phyloP scores from a whole-genome alignment of 2,113 vertebrate species.

The Atractosteus spatula region DNA sequence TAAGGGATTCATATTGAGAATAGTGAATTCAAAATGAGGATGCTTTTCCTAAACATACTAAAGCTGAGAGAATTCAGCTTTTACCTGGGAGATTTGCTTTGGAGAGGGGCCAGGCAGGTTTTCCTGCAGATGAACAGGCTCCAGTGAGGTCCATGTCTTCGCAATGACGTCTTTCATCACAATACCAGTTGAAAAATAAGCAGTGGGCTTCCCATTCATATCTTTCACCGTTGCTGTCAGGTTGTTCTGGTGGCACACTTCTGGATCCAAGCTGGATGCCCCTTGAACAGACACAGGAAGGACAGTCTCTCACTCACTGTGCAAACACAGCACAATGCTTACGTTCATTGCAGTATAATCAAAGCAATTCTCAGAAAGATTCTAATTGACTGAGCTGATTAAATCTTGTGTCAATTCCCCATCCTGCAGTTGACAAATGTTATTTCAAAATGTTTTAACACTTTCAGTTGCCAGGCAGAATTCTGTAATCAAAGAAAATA shows the following conservation, averaged over 20 bases:
- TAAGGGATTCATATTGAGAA: too few species aligned
- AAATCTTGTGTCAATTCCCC: too few species aligned
- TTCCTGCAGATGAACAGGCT: conserved; percentile 67
- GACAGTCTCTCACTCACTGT: background rate
- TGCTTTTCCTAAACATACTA: too few species aligned
- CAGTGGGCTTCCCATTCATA: conserved; percentile 65
- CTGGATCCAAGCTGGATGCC: conserved; percentile 58
- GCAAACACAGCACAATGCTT: too few species aligned
- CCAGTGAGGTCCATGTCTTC: conserved; percentile 67
- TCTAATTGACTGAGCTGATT: too few species aligned
- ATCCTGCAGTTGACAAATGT: too few species aligned
- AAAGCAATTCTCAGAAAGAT: too few species aligned
- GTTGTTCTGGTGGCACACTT: conserved; percentile 65
- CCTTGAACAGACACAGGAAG: conserved; percentile 47
- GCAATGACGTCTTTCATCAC: conserved; percentile 63
- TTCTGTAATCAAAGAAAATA: too few species aligned
- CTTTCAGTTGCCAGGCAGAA: too few species aligned
- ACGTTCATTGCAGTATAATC: too few species aligned
- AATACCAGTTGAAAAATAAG: conserved; percentile 65
- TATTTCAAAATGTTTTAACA: too few species aligned
- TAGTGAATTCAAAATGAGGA: too few species aligned
- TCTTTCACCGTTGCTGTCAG: conserved; percentile 74
- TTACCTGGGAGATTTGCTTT: conserved; percentile 69
- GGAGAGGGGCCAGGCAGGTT: conserved; percentile 69
- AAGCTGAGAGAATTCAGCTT: background rate